Conservation (phyloP, 35 echinoderm and acorn worm genomes). For the Heliocidaris erythrogramma region DNA sequence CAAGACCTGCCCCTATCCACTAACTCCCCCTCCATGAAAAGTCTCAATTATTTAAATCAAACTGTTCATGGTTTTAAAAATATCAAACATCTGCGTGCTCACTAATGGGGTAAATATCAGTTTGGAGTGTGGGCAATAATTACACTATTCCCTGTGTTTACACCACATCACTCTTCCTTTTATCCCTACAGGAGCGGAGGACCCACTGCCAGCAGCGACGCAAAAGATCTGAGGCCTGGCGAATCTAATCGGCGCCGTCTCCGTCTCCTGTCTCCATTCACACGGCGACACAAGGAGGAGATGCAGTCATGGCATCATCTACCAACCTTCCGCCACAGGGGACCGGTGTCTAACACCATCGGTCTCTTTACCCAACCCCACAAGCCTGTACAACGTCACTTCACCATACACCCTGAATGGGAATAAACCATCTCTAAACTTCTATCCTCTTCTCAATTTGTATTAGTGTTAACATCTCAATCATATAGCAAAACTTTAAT, state of each 20-base stretch:
- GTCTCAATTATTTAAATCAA: too few species aligned
- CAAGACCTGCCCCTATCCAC: too few species aligned
- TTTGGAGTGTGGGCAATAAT: too few species aligned
- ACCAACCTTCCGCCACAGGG: constrained; percentile 72
- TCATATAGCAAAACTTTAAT: not conserved
- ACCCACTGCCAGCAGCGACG: constrained; percentile 59
- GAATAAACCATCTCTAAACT: constrained; percentile 61
- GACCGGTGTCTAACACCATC: constrained; percentile 92
- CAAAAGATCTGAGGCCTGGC: constrained; percentile 44
- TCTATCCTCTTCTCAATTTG: not conserved
- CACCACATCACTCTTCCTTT: not conserved
- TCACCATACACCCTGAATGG: constrained; percentile 99
- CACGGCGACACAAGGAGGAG: constrained; percentile 79
- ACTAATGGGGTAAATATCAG: too few species aligned
- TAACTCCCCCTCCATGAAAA: too few species aligned
- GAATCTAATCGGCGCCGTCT: constrained; percentile 72
- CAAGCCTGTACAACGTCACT: constrained; percentile 80
- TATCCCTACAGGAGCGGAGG: constrained; percentile 29
- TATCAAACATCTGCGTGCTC: too few species aligned
- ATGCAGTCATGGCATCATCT: constrained; percentile 96
- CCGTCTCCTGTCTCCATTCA: constrained; percentile 83
- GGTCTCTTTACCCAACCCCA: constrained; percentile 94
- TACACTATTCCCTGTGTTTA: too few species aligned
- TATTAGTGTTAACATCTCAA: constrained; percentile 41
- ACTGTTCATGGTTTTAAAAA: too few species aligned